Conservation (phyloP, 2,888 invertebrate species). For the Rhingia rostrata region DNA sequence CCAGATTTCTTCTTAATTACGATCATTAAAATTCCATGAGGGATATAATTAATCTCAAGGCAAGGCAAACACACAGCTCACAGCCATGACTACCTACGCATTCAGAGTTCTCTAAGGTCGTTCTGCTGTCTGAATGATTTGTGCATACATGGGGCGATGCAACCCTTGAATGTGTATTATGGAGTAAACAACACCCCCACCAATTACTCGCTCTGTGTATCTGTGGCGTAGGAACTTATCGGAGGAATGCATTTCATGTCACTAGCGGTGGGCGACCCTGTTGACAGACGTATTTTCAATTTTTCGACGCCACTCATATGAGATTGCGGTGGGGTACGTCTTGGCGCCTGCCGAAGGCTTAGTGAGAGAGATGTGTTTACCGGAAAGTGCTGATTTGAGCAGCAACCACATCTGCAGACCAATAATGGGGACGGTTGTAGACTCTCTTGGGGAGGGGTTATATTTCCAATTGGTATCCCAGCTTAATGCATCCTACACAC, state of each 20-base stretch:
- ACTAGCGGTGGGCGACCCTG: not conserved
- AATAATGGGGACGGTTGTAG: constrained; percentile 4
- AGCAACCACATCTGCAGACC: not conserved
- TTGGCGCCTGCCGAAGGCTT: not conserved
- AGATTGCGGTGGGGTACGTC: not conserved
- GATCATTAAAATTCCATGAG: constrained; percentile 66
- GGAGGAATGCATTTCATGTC: constrained; percentile 19
- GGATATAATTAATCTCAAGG: constrained; percentile 55
- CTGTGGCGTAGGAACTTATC: constrained; percentile 17
- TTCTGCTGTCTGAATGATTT: not conserved
- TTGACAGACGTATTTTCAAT: constrained; percentile 40
- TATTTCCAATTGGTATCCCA: constrained; percentile 14
- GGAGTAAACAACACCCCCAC: not conserved
- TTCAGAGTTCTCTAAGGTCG: constrained; percentile 41
- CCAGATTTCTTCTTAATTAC: constrained; percentile 61
- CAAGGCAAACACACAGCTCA: not conserved
- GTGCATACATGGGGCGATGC: constrained; percentile 2
- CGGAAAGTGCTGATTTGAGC: constrained; percentile 12
- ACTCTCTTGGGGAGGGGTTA: not conserved
- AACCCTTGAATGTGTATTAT: not conserved
- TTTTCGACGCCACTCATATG: not conserved
- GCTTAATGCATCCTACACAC: not conserved
- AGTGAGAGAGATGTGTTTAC: constrained; percentile 5
- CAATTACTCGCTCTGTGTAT: constrained; percentile 1
- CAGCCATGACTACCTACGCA: not conserved